A percentile compares a stretch with the other conserved stretches of the same genome.
phyloP scores from a whole-genome alignment of 2,888 invertebrate species.

The Drosophila mimica region DNA sequence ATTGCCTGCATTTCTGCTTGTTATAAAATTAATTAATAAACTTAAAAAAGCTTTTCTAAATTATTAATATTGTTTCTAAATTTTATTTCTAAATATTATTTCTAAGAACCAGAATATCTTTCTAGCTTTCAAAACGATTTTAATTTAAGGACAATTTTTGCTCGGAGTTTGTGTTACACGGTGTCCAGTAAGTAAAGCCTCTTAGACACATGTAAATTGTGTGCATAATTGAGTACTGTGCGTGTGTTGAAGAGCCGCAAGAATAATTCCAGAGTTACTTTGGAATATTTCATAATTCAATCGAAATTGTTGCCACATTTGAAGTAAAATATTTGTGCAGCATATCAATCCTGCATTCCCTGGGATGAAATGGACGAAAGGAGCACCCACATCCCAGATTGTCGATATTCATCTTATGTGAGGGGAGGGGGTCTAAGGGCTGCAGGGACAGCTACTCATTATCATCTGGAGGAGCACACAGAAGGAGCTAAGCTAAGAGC shows the following conservation, averaged over 20 bases:
- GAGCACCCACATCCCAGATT: background rate
- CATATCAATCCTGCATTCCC: constrained; percentile 15
- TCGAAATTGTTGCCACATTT: constrained; percentile 69
- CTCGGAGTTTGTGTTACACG: constrained; percentile 3
- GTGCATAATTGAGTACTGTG: constrained; percentile 55
- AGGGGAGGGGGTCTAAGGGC: constrained; percentile 8
- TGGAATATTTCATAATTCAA: constrained; percentile 69
- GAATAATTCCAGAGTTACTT: constrained; percentile 25
- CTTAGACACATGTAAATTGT: constrained; percentile 39
- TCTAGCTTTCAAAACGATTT: background rate
- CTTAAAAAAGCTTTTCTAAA: too few species aligned
- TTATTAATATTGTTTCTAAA: background rate
- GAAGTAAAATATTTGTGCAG: constrained; percentile 60
- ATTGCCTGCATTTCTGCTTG: background rate
- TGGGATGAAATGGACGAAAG: too few species aligned
- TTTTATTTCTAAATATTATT: background rate
- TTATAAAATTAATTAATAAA: background rate
- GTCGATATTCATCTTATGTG: constrained; percentile 13
- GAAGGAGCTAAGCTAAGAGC: constrained; percentile 35
- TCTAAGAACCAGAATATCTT: background rate
- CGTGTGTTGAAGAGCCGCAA: constrained; percentile 5
- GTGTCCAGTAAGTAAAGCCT: constrained; percentile 25
- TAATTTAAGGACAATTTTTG: background rate
- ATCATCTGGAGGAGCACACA: constrained; percentile 20
- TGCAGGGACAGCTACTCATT: constrained; percentile 28